Evolutionary conservation across 1,140 invertebrate genomes (phyloP).

Genomic region (Brachionus koreanus): DNA sequence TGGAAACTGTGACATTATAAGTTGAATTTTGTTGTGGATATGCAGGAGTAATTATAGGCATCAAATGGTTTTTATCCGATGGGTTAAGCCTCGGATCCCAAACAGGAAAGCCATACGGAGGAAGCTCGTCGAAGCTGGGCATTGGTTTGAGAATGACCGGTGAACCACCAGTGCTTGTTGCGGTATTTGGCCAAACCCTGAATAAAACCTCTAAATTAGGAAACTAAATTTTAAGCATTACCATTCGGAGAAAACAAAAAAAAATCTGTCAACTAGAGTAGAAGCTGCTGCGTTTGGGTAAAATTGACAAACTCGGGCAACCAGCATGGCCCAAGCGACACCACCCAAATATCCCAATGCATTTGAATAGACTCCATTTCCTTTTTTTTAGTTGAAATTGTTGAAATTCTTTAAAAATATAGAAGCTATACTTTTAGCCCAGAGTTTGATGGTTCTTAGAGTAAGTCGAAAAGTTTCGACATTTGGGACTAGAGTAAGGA

Average conservation of each 20-base stretch:
- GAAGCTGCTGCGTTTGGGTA: constrained; percentile 94
- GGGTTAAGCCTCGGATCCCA: constrained; percentile 46
- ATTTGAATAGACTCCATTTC: constrained; percentile 94
- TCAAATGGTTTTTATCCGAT: constrained; percentile 83
- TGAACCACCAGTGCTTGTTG: not conserved
- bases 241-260: constrained; percentile 71
- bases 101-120: constrained; percentile 44
- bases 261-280: constrained; percentile 94
- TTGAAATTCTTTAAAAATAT: not conserved
- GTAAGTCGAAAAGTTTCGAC: constrained; percentile 88
- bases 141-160: constrained; percentile 64
- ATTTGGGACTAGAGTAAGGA: constrained; percentile 87
- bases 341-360: constrained; percentile 94
- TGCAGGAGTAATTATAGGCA: constrained; percentile 99
- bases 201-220: not conserved
- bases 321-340: constrained; percentile 98
- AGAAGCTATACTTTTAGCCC: constrained; percentile 78
- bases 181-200: constrained; percentile 34
- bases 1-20: constrained; percentile 93
- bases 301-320: constrained; percentile 92
- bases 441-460: constrained; percentile 91
- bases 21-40: constrained; percentile 99
- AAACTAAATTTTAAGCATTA: constrained; percentile 81
- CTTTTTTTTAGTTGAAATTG: not conserved
- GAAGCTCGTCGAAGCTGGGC: constrained; percentile 16